Evolutionary conservation across 2,797 vertebrate species (phyloP).

Genomic region (Pipistrellus kuhlii): DNA sequence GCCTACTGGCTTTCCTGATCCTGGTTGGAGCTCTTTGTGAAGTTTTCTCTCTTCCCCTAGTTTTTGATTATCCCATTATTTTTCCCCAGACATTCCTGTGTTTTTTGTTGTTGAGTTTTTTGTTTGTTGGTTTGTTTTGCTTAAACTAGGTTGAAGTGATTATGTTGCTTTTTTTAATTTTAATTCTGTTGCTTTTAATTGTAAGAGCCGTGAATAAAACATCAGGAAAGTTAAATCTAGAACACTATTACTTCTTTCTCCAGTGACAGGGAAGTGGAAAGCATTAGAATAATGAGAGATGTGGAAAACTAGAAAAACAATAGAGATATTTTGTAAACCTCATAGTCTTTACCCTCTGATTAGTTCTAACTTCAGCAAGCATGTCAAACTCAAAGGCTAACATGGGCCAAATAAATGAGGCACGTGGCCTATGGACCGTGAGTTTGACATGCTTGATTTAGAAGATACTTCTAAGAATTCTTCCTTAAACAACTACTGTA

Average conservation of each 20-base stretch:
- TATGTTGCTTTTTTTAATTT: background rate
- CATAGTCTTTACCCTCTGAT: background rate
- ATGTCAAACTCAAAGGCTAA: no score
- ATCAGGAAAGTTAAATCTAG: background rate
- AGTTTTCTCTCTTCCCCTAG: background rate
- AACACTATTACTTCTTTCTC: background rate
- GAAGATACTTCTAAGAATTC: background rate
- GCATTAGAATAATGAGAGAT: background rate
- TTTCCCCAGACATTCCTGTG: background rate
- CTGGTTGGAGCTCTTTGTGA: background rate
- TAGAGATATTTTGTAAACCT: background rate
- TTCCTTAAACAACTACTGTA: background rate
- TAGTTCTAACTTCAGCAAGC: background rate
- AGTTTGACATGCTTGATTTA: background rate
- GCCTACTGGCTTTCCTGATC: background rate
- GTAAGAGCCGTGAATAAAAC: background rate
- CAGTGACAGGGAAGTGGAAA: background rate
- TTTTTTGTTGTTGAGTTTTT: no score
- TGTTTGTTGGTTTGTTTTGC: background rate
- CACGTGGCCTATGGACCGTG: no score
- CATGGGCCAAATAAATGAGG: no score
- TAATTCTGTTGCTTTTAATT: background rate
- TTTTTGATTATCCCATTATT: background rate
- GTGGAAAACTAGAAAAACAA: conserved; percentile 9
- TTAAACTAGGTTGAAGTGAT: background rate